A percentile compares a stretch with the other conserved stretches of the same genome.
Conservation (phyloP, 2,113 vertebrate genomes). For the Barnardius zonarius region DNA sequence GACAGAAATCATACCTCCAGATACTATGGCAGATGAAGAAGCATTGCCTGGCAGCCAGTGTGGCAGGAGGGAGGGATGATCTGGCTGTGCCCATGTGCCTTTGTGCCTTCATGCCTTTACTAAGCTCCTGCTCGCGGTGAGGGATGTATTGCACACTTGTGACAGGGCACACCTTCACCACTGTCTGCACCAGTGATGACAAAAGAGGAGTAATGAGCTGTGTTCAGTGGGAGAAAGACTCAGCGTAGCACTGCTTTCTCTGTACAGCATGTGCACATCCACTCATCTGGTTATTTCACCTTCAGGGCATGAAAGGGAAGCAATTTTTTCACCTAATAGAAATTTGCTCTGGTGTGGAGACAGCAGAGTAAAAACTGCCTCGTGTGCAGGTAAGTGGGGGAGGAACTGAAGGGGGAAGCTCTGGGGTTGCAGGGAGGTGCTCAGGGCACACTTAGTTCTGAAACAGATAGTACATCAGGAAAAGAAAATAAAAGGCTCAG, state of each 20-base stretch:
- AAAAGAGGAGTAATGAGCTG: not conserved
- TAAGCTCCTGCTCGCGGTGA: not conserved
- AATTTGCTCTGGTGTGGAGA: not conserved
- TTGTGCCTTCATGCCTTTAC: not conserved
- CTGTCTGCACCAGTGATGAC: fast-evolving
- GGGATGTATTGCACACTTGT: not conserved
- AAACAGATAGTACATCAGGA: not conserved
- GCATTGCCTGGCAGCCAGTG: not conserved
- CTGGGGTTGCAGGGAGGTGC: not conserved
- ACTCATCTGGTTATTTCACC: not conserved
- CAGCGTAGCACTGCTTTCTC: not conserved
- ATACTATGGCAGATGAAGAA: not conserved
- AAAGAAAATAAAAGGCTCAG: not conserved
- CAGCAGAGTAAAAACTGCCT: not conserved
- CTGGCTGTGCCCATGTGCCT: not conserved
- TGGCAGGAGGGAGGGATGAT: not conserved
- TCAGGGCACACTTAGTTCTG: not conserved
- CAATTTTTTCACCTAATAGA: not conserved
- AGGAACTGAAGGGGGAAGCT: not conserved
- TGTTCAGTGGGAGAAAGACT: not conserved
- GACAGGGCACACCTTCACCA: not conserved
- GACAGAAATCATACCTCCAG: too few relatives aligned
- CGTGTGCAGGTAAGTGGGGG: not conserved
- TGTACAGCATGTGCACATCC: not conserved
- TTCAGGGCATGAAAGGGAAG: not conserved